Conservation (phyloP, 2,797 vertebrate genomes). For the Trematomus bernacchii region DNA sequence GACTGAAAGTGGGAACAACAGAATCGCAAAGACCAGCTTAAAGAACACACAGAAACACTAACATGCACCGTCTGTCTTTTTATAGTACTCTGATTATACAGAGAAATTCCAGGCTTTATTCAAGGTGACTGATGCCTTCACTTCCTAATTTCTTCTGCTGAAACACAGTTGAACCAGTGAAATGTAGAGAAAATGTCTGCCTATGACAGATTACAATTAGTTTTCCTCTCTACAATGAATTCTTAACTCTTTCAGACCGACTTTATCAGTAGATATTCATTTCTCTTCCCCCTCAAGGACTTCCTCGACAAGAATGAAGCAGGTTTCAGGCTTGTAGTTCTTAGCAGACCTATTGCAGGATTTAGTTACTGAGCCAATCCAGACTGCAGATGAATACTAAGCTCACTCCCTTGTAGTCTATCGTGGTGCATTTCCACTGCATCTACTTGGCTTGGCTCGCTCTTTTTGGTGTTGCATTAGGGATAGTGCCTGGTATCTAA, state of each 20-base stretch:
- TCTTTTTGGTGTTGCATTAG: too few species aligned
- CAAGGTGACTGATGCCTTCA: constrained; percentile 2
- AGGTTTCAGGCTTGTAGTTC: background rate
- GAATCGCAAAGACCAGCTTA: background rate
- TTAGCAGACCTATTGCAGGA: background rate
- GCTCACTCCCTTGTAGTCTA: too few species aligned
- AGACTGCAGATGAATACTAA: background rate
- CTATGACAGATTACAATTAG: background rate
- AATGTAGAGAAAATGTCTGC: background rate
- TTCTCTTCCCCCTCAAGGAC: constrained; percentile 5
- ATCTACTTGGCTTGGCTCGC: too few species aligned
- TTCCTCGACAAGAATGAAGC: background rate
- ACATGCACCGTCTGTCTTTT: background rate
- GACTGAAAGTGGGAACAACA: constrained; percentile 8
- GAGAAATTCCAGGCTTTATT: constrained; percentile 1
- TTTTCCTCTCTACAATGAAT: background rate
- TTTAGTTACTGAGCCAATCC: background rate
- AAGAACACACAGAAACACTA: background rate
- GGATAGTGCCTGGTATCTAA: too few species aligned
- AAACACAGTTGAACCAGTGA: constrained; percentile 5
- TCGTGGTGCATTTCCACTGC: too few species aligned
- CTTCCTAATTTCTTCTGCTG: background rate
- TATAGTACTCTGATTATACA: background rate
- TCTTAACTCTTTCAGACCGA: background rate
- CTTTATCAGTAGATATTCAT: background rate